Conservation (phyloP, 2,113 vertebrate species). For the Ammodytes dubius region DNA sequence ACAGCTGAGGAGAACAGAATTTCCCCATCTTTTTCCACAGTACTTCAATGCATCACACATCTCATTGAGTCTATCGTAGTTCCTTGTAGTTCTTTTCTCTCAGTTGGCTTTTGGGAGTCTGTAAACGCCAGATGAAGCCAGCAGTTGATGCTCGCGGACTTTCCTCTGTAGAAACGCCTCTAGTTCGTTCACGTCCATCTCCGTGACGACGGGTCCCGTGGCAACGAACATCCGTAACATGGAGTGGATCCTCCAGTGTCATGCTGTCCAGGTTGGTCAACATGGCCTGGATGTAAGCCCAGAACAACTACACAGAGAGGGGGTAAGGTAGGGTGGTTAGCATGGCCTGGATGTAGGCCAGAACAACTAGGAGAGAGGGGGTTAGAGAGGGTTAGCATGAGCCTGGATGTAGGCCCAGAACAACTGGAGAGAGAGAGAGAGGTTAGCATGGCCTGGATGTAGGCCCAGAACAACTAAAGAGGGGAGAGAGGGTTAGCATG, state of each 20-base stretch:
- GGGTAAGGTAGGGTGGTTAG: background rate
- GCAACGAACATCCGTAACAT: slow-evolving; percentile 99
- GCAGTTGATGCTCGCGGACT: slow-evolving; percentile 93
- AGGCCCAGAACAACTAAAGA: too few species aligned
- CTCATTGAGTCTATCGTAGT: too few species aligned
- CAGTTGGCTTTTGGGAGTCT: slow-evolving; percentile 91
- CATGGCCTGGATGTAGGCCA: background rate
- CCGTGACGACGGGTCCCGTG: slow-evolving; percentile 92
- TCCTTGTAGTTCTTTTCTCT: background rate
- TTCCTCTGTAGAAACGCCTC: slow-evolving; percentile 96
- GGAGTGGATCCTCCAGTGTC: slow-evolving; percentile 96
- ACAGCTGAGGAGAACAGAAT: background rate
- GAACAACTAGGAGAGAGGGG: too few species aligned
- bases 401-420: too few species aligned
- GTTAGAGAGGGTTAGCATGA: too few species aligned
- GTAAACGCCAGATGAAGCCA: slow-evolving; percentile 91
- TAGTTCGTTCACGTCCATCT: slow-evolving; percentile 94
- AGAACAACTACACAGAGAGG: slow-evolving; percentile 90
- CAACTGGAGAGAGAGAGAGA: too few species aligned
- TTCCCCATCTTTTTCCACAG: background rate
- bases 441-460: too few species aligned
- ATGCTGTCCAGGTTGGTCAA: slow-evolving; percentile 98
- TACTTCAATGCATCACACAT: background rate
- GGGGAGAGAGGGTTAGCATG: too few species aligned
- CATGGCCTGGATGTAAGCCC: slow-evolving; percentile 99